Base-by-base conservation (phyloP, 2,888 invertebrate species). In the Teleiodes luculella region DNA sequence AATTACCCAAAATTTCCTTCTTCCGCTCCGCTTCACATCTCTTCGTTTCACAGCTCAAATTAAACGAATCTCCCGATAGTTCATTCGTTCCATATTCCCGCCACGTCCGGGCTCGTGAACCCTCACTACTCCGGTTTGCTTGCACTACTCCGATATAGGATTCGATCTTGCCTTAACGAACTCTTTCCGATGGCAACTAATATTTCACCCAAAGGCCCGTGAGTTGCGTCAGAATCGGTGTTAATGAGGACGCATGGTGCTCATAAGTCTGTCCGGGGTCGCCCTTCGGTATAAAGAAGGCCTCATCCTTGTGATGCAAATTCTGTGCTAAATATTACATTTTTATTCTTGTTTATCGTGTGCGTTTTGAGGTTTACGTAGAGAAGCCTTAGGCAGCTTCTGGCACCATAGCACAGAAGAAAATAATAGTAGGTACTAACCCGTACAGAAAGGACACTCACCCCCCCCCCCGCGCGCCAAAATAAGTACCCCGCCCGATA, bases 141-240 rank as follows among this genome's bases (percentile, higher is more conserved):
- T 54, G 53, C 54, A 74, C 70, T 70, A 62, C 67, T 65, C 72
- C 70, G 56, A 39, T 46, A 66, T 46, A 66, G 66, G 73, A 65
- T 69, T 71, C 67, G 70, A 69, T 66, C 66, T n/a, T 20, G n/a
- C 70, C 58, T 69, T 79, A 81, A 79, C 78, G 74, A 80, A 80
- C 74, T 72, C 68, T 59, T 55, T 58, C 52, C 60, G 59, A 60
- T 57, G 61, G 55, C 52, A 57, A 58, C 59, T 61, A 66, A 66
- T 70, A 72, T 68, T 65, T 68, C 62, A 72, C 59, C 59, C 58
- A 59, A 63, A 65, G 61, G 60, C 72, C 39, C 68, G 74, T 76
- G 76, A 72, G 66, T 64, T 63, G 75, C 68, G 57, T 70, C 66
- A 66, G 67, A 68, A 74, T 68, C 56, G 62, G 61, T 52, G 65